Evolutionary conservation across 1,140 invertebrate species (phyloP).

Genomic region (Diploscapter pachys): DNA sequence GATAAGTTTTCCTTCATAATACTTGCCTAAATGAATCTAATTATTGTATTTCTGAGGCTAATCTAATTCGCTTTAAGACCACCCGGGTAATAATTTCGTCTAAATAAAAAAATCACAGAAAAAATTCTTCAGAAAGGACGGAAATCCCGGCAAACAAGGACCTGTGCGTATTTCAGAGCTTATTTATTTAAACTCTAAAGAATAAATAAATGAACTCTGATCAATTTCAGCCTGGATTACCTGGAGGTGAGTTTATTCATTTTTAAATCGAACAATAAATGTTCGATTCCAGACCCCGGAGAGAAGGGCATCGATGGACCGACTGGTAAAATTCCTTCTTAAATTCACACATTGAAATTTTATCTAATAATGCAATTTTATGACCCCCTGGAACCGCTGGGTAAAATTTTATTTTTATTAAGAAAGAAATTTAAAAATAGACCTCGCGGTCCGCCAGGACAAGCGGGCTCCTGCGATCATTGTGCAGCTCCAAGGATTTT

Average conservation of each 20-base stretch:
- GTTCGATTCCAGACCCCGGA: constrained; percentile 33
- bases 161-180: not conserved
- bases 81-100: constrained; percentile 32
- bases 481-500: no score
- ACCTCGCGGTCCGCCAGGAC: no score
- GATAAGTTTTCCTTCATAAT: no score
- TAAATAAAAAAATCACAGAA: constrained; percentile 26
- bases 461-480: no score
- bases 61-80: constrained; percentile 38
- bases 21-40: not conserved
- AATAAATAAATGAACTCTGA: no score
- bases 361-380: no score
- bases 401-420: no score
- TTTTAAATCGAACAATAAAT: no score
- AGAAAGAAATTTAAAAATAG: no score
- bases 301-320: constrained; percentile 54
- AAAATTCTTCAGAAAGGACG: constrained; percentile 41
- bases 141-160: constrained; percentile 39
- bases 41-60: constrained; percentile 8
- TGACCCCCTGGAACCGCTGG: no score
- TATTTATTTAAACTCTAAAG: no score
- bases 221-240: constrained; percentile 26
- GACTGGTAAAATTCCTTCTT: constrained; percentile 33
- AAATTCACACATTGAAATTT: no score
- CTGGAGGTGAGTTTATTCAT: constrained; percentile 16